phyloP scores from a whole-genome alignment of 2,888 invertebrate species.

The Drosophila suboccidentalis region DNA sequence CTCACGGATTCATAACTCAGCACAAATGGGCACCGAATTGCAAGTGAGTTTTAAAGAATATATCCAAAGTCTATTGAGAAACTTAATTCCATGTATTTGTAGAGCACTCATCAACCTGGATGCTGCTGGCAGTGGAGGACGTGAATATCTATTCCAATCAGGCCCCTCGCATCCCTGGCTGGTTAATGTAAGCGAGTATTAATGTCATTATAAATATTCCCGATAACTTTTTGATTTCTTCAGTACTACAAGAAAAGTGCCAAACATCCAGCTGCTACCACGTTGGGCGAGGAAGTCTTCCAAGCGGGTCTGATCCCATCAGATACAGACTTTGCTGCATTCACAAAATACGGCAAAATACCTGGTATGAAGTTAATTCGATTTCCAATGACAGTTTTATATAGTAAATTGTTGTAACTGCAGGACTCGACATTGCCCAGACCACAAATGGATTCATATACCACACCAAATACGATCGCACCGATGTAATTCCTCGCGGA shows the following conservation, averaged over 20 bases:
- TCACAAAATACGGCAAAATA: slow-evolving; percentile 88
- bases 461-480: slow-evolving; percentile 90
- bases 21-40: slow-evolving; percentile 93
- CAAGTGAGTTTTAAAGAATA: slow-evolving; percentile 67
- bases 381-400: no score
- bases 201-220: background rate
- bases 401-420: background rate
- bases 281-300: slow-evolving; percentile 88
- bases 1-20: slow-evolving; percentile 89
- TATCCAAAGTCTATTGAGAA: background rate
- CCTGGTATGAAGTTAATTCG: slow-evolving; percentile 85
- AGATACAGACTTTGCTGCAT: slow-evolving; percentile 89
- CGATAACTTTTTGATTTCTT: background rate
- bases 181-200: slow-evolving; percentile 85
- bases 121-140: slow-evolving; percentile 95
- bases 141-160: slow-evolving; percentile 95
- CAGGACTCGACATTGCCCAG: slow-evolving; percentile 92
- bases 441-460: slow-evolving; percentile 90
- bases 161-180: slow-evolving; percentile 91
- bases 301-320: slow-evolving; percentile 88
- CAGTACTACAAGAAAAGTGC: slow-evolving; percentile 86
- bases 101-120: slow-evolving; percentile 95
- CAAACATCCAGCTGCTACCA: slow-evolving; percentile 87
- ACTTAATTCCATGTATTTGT: background rate
- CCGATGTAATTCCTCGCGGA: slow-evolving; percentile 88